Percentiles rank a stretch among this genome's conserved stretches.
Conservation (phyloP, 2,888 invertebrate genomes). For the Parasteatoda lunata region DNA sequence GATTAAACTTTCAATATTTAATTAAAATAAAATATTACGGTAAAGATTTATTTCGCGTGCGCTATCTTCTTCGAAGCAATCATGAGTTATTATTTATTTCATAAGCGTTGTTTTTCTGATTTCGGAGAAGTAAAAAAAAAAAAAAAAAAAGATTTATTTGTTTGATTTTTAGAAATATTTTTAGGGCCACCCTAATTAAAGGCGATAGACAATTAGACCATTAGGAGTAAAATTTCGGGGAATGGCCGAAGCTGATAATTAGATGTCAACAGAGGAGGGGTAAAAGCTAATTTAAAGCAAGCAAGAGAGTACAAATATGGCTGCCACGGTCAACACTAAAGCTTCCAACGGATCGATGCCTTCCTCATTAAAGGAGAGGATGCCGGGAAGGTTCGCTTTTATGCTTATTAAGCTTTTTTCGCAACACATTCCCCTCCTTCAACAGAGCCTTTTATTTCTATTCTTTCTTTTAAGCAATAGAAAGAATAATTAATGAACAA, state of each 20-base stretch:
- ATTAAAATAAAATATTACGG: conserved; percentile 11
- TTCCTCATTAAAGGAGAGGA: conserved; percentile 56
- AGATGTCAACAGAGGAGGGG: conserved; percentile 65
- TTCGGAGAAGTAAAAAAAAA: neutral
- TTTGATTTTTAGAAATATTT: neutral
- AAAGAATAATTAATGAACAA: too few relatives aligned
- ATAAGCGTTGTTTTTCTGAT: conserved; percentile 13
- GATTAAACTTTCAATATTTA: conserved; percentile 25
- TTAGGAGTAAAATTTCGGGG: conserved; percentile 53
- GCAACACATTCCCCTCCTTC: conserved; percentile 5
- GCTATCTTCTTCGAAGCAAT: neutral
- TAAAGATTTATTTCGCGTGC: neutral
- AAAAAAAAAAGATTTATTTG: neutral
- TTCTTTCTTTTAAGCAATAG: too few relatives aligned
- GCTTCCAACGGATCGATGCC: conserved; percentile 59
- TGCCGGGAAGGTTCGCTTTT: conserved; percentile 40
- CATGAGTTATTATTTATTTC: conserved; percentile 11
- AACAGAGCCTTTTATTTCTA: too few relatives aligned
- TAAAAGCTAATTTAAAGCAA: conserved; percentile 66
- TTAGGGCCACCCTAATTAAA: conserved; percentile 38
- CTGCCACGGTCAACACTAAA: conserved; percentile 64
- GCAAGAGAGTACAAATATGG: conserved; percentile 64
- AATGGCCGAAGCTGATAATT: conserved; percentile 65
- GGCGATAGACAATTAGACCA: conserved; percentile 59
- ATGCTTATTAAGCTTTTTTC: conserved; percentile 53